Percentiles rank a stretch among this genome's conserved stretches.
Evolutionary conservation across 2,113 vertebrate species (phyloP).

Genomic region (Lipophrys pholis): DNA sequence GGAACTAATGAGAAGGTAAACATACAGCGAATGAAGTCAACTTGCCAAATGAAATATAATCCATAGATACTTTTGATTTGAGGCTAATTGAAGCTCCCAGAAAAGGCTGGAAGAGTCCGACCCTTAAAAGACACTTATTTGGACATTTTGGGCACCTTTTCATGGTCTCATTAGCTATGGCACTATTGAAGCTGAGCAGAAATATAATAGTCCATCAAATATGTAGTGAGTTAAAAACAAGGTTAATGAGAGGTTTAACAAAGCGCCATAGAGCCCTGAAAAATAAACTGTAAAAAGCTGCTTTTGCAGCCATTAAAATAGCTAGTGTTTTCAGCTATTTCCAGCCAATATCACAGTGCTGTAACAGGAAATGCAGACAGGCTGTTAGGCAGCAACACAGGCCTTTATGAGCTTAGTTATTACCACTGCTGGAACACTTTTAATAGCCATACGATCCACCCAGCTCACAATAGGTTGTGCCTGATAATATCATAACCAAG

Average conservation of each 20-base stretch:
- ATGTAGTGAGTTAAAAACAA: constrained; percentile 66
- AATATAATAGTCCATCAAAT: constrained; percentile 68
- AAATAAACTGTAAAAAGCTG: constrained; percentile 69
- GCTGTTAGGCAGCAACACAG: constrained; percentile 74
- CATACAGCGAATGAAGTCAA: constrained; percentile 40
- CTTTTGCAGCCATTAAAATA: constrained; percentile 72
- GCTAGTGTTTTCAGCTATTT: constrained; percentile 67
- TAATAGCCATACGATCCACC: constrained; percentile 86
- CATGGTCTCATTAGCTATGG: constrained; percentile 63
- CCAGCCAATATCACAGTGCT: constrained; percentile 71
- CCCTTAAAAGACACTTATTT: constrained; percentile 59
- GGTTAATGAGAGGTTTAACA: constrained; percentile 78
- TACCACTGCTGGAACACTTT: constrained; percentile 78
- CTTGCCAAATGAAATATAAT: constrained; percentile 44
- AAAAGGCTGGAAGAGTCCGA: constrained; percentile 46
- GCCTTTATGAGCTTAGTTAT: constrained; percentile 82
- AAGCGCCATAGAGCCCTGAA: constrained; percentile 63
- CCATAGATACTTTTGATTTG: constrained; percentile 47
- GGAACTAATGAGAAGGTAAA: constrained; percentile 54
- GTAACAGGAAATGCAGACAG: constrained; percentile 81
- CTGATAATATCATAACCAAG: constrained; percentile 95
- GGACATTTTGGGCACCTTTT: constrained; percentile 43
- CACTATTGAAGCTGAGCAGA: constrained; percentile 54
- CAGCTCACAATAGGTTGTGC: constrained; percentile 84
- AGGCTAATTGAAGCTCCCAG: constrained; percentile 53